Percentiles rank a stretch among this genome's conserved stretches.
phyloP scores from a whole-genome alignment of 2,113 vertebrate genomes.

The Xyliphius kryptos region DNA sequence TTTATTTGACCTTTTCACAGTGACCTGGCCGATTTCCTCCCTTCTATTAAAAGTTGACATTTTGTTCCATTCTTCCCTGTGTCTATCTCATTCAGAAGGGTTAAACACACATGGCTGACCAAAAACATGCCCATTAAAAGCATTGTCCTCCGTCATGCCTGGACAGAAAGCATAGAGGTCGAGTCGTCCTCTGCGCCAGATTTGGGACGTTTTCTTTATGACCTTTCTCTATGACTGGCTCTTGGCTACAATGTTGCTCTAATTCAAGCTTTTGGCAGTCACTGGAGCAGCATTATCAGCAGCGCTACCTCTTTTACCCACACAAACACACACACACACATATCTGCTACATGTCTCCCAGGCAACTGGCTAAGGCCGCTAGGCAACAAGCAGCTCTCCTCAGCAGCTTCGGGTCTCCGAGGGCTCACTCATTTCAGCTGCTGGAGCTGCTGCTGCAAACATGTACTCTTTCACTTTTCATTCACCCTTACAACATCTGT shows the following conservation, averaged over 20 bases:
- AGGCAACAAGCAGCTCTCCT: conserved; percentile 37
- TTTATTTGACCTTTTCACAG: conserved; percentile 40
- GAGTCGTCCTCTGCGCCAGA: conserved; percentile 28
- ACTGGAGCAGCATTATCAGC: conserved; percentile 42
- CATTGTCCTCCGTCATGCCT: conserved; percentile 26
- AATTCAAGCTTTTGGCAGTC: conserved; percentile 42
- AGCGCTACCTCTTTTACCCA: conserved; percentile 15
- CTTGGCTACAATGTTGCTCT: conserved; percentile 37
- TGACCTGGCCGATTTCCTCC: conserved; percentile 38
- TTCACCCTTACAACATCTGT: conserved; percentile 9
- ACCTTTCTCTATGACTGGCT: conserved; percentile 34
- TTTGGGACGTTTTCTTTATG: conserved; percentile 39
- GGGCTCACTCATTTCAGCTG: conserved; percentile 27
- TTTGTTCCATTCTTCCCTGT: conserved; percentile 32
- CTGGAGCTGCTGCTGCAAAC: conserved; percentile 14
- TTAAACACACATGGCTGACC: conserved; percentile 38
- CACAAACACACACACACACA: conserved; percentile 13
- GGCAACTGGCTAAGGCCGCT: conserved; percentile 43
- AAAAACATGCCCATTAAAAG: conserved; percentile 26
- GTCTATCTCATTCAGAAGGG: conserved; percentile 33
- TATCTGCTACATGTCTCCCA: conserved; percentile 43
- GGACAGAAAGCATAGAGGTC: conserved; percentile 21
- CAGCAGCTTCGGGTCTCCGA: conserved; percentile 15
- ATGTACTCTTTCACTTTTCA: neutral
- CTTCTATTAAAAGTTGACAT: conserved; percentile 46